Evolutionary conservation across 2,113 vertebrate species (phyloP).

Genomic region (Dipodomys spectabilis): DNA sequence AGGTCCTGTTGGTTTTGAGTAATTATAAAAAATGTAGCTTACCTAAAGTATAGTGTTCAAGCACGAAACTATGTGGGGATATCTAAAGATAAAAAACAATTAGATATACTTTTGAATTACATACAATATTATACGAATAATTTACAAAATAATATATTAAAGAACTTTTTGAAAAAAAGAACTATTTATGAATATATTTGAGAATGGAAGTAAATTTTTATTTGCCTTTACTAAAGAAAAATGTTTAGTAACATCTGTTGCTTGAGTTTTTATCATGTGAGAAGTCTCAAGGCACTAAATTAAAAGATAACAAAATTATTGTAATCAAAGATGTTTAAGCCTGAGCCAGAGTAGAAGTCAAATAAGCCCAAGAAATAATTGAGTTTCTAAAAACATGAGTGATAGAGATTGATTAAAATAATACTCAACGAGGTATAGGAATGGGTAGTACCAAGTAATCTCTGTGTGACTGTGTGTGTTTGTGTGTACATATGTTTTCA

Average conservation of each 20-base stretch:
- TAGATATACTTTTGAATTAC: background rate
- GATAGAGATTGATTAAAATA: background rate
- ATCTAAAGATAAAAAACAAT: background rate
- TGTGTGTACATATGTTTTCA: background rate
- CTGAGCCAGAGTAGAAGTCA: background rate
- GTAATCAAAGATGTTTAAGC: background rate
- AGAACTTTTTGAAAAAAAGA: background rate
- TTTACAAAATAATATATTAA: no score
- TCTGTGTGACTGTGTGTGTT: background rate
- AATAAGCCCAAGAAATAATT: background rate
- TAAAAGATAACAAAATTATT: background rate
- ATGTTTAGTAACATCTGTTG: background rate
- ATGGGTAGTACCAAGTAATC: background rate
- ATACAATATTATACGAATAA: no score
- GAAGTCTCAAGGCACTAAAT: background rate
- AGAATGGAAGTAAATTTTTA: background rate
- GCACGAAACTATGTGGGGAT: background rate
- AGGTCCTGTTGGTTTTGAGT: background rate
- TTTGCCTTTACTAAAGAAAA: background rate
- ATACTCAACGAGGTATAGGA: background rate
- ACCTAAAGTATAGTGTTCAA: background rate
- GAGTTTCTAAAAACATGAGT: background rate
- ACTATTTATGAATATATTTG: background rate
- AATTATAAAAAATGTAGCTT: background rate
- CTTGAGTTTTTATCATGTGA: background rate